Evolutionary conservation across 1,140 invertebrate genomes (phyloP).

Genomic region (Rhynchophorus ferrugineus): DNA sequence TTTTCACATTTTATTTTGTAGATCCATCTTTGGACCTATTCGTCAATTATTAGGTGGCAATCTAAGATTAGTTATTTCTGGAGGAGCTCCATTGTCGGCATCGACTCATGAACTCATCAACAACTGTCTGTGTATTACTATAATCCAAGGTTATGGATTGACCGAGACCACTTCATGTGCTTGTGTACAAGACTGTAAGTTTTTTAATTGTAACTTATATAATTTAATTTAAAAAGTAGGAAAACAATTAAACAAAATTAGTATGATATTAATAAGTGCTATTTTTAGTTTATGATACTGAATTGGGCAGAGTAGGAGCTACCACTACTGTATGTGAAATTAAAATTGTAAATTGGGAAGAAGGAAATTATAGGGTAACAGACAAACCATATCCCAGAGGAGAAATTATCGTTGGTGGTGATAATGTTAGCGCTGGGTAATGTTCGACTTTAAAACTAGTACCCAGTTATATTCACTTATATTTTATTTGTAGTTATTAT

Average conservation of each 20-base stretch:
- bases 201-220: background rate
- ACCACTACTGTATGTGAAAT: constrained; percentile 83
- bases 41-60: constrained; percentile 77
- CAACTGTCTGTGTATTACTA: constrained; percentile 81
- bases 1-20: constrained; percentile 39
- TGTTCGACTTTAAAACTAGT: too few species aligned
- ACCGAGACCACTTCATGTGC: constrained; percentile 95
- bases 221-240: background rate
- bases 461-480: too few species aligned
- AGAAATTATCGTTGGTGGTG: constrained; percentile 89
- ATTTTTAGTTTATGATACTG: constrained; percentile 54
- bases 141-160: constrained; percentile 93
- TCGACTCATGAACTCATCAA: constrained; percentile 94
- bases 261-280: constrained; percentile 6
- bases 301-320: constrained; percentile 80
- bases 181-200: constrained; percentile 77
- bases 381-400: constrained; percentile 87
- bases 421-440: constrained; percentile 75
- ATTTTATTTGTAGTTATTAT: constrained; percentile 58
- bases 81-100: constrained; percentile 91
- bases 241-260: background rate
- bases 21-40: constrained; percentile 70
- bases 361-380: constrained; percentile 83
- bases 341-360: constrained; percentile 87
- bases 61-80: constrained; percentile 78